Base-by-base conservation (phyloP, 2,797 vertebrate genomes). In the Anguilla megastoma region DNA sequence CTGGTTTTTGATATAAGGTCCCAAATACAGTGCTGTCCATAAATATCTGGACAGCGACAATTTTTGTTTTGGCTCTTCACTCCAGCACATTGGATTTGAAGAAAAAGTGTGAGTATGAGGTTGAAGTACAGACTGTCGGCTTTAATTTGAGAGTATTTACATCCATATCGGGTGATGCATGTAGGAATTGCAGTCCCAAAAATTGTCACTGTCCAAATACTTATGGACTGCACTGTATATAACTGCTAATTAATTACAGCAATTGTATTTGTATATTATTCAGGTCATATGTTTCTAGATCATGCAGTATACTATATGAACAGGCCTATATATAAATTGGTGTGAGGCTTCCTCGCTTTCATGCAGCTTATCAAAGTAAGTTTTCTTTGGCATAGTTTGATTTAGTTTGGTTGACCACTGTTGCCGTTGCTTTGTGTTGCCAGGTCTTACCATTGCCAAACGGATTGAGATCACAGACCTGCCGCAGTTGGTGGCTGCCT, bases 371-470 rank as follows among this genome's bases (percentile, higher is more conserved):
- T 21, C 18, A 3, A 36, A 18, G 76, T 80, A 80, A 14, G 63
- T 8, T 69, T 69, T 27, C 21, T 87, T 52, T 87, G 52, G 21
- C 60, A 84, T 88, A 14, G 45, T 41, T 36, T 89, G 56, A 80
- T 0, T 0, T 84, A 71, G 60, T 88, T n/a, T 86, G 33, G 24
- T 36, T 63, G 52, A 10, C 7, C 79, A 9, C 87, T 90, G 87
- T 24, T 56, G 0, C 24, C 88, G 58, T 58, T 84, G 60, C 33
- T 66, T 82, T 85, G 56, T 8, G 36, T 33, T n/a, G 8, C 82
- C 89, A 97, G 96, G 96, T 94, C 93, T 97, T 91, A 97, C 95
- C 56, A 96, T 96, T 90, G 96, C 95, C 91, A 97, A 98, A 93
- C 95, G 94, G 84, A 97, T 95, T 84, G 95, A 97, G 94, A 96